Evolutionary conservation across 92 coral and sea anemone species (phyloP).

Genomic region (Zoanthus sociatus): DNA sequence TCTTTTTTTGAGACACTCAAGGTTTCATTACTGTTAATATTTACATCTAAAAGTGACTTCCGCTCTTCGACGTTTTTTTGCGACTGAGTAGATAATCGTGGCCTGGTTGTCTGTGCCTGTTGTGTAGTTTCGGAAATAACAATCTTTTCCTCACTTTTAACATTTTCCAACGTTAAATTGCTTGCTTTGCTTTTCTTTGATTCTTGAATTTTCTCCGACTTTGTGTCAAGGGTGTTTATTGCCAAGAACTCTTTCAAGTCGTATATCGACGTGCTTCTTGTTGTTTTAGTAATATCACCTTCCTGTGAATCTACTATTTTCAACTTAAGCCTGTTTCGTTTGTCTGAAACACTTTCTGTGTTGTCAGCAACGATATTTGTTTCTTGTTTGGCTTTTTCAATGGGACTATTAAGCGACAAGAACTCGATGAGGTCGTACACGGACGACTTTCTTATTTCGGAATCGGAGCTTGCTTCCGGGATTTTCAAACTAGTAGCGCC

Average conservation of each 20-base stretch:
- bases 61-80: neutral
- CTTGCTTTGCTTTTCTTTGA: neutral
- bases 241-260: slow-evolving; percentile 74
- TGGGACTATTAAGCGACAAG: slow-evolving; percentile 54
- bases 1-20: slow-evolving; percentile 19
- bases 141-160: neutral
- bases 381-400: neutral
- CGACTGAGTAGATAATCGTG: neutral
- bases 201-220: slow-evolving; percentile 34
- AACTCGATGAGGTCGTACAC: slow-evolving; percentile 81
- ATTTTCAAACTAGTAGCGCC: slow-evolving; percentile 6
- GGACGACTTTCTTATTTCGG: slow-evolving; percentile 63
- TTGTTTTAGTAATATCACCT: neutral
- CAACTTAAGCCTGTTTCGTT: neutral
- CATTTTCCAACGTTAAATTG: neutral
- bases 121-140: neutral
- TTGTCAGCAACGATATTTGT: neutral
- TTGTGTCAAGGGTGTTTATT: slow-evolving; percentile 40
- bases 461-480: neutral
- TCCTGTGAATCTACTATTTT: slow-evolving; percentile 2
- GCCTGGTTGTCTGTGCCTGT: neutral
- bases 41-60: too few species aligned
- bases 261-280: slow-evolving; percentile 73
- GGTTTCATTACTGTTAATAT: neutral
- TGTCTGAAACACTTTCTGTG: neutral